These are phyloP conservation scores for Halcyon senegalensis DNA, from an alignment of 2,113 vertebrate genomes.

Conservation along the genomic window DNA sequence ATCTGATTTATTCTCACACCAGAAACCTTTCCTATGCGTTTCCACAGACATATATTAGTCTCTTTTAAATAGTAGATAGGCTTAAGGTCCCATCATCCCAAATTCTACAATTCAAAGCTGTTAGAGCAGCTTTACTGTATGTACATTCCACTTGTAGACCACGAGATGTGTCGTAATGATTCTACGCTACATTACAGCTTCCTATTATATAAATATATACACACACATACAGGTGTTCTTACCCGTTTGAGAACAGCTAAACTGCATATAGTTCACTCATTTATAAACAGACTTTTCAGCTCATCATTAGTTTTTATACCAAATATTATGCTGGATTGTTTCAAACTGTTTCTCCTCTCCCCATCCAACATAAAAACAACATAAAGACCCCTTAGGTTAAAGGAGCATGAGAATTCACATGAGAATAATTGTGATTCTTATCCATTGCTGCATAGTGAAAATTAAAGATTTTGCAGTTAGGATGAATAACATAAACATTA, in stretches of 20 bases:
- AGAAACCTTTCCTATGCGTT: neutral
- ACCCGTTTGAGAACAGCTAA: neutral
- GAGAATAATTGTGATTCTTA: neutral
- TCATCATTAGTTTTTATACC: neutral
- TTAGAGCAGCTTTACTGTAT: neutral
- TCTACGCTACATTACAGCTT: neutral
- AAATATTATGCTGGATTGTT: neutral
- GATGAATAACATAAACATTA: neutral
- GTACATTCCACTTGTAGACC: neutral
- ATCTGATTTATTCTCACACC: neutral
- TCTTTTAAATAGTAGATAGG: neutral
- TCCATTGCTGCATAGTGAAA: neutral
- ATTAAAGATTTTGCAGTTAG: slow-evolving; percentile 20
- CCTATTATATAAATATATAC: neutral
- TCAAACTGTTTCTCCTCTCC: neutral
- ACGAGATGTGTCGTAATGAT: neutral
- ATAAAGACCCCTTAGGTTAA: neutral
- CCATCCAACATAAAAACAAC: neutral
- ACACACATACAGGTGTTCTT: neutral
- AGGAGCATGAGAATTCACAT: neutral
- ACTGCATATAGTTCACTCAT: neutral
- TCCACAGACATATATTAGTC: neutral
- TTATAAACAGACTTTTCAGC: neutral
- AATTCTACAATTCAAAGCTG: neutral
- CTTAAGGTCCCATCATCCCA: neutral